Evolutionary conservation across 2,113 vertebrate genomes (phyloP).

Genomic region (Hystrix cristata): DNA sequence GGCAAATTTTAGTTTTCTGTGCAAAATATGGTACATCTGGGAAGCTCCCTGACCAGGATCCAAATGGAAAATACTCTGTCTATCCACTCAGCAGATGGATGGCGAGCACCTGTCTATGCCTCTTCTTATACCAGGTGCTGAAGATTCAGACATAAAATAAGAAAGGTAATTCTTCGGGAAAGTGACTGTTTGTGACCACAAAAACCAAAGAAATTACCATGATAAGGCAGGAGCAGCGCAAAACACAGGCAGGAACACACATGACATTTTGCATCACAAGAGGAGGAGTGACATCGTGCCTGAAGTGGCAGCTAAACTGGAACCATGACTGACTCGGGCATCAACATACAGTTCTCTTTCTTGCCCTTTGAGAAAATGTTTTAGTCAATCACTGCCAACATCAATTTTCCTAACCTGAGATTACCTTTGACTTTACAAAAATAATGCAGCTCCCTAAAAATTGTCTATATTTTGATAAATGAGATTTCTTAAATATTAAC

Average conservation of each 20-base stretch:
- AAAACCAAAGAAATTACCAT: neutral
- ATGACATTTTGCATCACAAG: neutral
- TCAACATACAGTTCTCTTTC: neutral
- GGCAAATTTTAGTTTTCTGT: neutral
- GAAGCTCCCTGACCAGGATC: neutral
- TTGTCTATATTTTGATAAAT: neutral
- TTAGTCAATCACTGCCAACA: neutral
- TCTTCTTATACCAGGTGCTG: neutral
- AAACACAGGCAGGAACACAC: neutral
- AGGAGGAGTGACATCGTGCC: neutral
- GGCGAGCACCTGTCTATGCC: rapidly evolving
- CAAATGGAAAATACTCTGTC: neutral
- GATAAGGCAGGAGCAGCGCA: no score
- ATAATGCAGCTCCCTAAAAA: neutral
- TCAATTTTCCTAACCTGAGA: neutral
- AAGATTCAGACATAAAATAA: neutral
- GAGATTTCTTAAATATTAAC: neutral
- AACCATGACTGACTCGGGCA: rapidly evolving
- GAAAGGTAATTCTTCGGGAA: neutral
- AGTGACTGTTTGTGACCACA: neutral
- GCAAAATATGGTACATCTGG: neutral
- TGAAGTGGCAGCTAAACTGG: neutral
- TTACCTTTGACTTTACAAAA: neutral
- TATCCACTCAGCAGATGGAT: neutral
- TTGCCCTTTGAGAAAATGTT: neutral